Evolutionary conservation across 2,888 invertebrate species (phyloP).

Genomic region (Deilephila elpenor): DNA sequence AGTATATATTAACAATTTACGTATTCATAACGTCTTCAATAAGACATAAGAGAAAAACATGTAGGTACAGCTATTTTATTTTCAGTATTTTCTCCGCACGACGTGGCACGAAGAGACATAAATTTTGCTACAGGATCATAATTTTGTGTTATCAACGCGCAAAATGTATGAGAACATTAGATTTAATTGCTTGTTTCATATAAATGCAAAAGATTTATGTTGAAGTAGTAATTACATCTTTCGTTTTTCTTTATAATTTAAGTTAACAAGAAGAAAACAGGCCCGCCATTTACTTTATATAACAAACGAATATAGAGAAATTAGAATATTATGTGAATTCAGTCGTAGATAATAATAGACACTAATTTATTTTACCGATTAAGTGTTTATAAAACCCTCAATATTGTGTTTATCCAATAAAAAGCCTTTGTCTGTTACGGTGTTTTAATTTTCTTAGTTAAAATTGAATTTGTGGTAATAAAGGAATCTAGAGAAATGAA

Average conservation of each 20-base stretch:
- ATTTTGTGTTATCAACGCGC: slow-evolving; percentile 7
- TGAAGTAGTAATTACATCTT: not conserved
- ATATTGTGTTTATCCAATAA: no score
- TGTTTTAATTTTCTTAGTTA: no score
- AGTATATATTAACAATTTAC: no score
- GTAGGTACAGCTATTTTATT: not conserved
- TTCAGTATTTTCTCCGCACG: not conserved
- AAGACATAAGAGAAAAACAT: not conserved
- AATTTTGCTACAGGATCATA: not conserved
- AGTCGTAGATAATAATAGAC: no score
- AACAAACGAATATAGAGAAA: not conserved
- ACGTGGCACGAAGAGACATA: not conserved
- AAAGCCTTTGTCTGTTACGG: no score
- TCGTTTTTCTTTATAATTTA: not conserved
- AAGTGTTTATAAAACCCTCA: no score
- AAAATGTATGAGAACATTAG: not conserved
- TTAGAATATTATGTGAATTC: no score
- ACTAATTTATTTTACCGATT: no score
- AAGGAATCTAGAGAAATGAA: no score
- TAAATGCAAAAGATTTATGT: not conserved
- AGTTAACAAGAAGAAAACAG: not conserved
- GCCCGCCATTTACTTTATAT: not conserved
- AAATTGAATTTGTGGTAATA: no score
- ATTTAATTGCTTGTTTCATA: slow-evolving; percentile 14
- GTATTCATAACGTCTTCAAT: no score